Base-by-base conservation (phyloP, 2,113 vertebrate species). In the Pavo muticus region DNA sequence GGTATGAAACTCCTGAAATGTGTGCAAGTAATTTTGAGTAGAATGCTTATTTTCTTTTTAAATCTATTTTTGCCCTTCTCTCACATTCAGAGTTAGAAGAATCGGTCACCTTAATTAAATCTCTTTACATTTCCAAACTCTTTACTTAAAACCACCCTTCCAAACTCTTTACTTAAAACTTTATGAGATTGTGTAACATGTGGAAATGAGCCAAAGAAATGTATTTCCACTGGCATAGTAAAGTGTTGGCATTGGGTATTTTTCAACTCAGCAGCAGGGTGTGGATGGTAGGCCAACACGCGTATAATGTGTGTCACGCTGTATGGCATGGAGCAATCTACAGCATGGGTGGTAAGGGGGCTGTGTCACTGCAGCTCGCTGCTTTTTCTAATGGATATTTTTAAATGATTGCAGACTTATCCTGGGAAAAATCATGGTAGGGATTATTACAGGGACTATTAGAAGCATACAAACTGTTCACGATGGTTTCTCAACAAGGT, bases 221-320 rank as follows among this genome's bases (percentile, higher is more conserved):
- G 2, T 95, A 90, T 90, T 95, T 95, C 84, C 60, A 68, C 74
- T 88, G 82, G 68, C 76, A 21, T 74, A 59, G 50, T 80, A 29
- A 57, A 59, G 29, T 94, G 64, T 86, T 92, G 93, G 91, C 93
- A 47, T 23, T 88, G 82, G 64, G 72, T 21, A 39, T 91, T 93
- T 94, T 87, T 96, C 91, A 94, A 2, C 56, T 94, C 50, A 37
- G 75, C 78, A 86, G 71, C 89, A 74, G 81, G 52, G 47, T 88
- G 57, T 81, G 83, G 57, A 20, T 88, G 82, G 56, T 24, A 68
- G 61, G 60, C 75, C 60, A 86, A 6, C 54, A 35, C 14, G 64
- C 63, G 15, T 61, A 14, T n/a, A 52, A 15, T 23, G 27, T 52
- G 47, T 80, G 60, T 72, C 83, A 29, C 3, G 7, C 79, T 60